These are phyloP conservation scores for Dolichopus griseipennis DNA, from an alignment of 2,888 invertebrate species.

Conservation along the genomic window DNA sequence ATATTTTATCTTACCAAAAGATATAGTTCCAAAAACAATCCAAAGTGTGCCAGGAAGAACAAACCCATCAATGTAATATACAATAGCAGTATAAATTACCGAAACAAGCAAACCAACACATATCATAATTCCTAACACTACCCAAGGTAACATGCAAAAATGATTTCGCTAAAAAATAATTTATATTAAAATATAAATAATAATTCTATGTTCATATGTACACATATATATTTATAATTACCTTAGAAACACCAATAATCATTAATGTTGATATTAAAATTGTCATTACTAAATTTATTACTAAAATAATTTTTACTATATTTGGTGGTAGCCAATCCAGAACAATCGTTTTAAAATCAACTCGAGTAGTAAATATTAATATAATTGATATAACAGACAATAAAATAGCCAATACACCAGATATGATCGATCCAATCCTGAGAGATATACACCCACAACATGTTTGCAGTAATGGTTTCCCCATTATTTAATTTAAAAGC, in stretches of 20 bases:
- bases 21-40: conserved; percentile 54
- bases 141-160: conserved; percentile 77
- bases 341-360: conserved; percentile 69
- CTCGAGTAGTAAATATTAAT: conserved; percentile 54
- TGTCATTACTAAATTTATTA: conserved; percentile 72
- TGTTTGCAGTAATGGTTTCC: conserved; percentile 49
- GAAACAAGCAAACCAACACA: conserved; percentile 69
- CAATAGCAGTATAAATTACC: conserved; percentile 67
- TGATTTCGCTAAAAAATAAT: conserved; percentile 60
- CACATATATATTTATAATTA: conserved; percentile 34
- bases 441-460: conserved; percentile 67
- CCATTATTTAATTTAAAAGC: conserved; percentile 28
- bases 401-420: conserved; percentile 64
- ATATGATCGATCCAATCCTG: conserved; percentile 63
- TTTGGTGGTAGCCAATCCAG: conserved; percentile 61
- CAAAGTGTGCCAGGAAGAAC: conserved; percentile 50
- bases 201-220: neutral
- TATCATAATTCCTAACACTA: conserved; percentile 69
- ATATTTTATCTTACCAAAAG: conserved; percentile 48
- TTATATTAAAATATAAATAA: conserved; percentile 5
- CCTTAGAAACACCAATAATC: conserved; percentile 65
- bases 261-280: conserved; percentile 70
- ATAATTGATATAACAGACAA: conserved; percentile 63
- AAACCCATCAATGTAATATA: conserved; percentile 58
- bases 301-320: conserved; percentile 66